Percentiles rank a stretch among this genome's conserved stretches.
Evolutionary conservation across 2,888 invertebrate genomes (phyloP).

Genomic region (Tetheella fluctuosa): DNA sequence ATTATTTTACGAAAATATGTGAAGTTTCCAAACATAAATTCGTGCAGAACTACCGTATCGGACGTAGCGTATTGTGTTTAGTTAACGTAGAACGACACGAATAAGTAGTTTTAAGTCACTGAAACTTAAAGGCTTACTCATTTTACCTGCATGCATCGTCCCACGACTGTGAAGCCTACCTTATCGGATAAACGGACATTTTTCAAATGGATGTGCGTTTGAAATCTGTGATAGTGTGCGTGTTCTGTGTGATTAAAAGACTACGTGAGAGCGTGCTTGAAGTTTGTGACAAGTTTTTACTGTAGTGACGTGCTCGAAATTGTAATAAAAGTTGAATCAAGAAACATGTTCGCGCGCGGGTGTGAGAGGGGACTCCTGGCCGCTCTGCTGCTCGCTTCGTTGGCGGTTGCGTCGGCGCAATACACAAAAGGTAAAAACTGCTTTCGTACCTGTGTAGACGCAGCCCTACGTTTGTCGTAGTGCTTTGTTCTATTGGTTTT

Average conservation of each 20-base stretch:
- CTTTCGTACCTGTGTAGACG: conserved; percentile 65
- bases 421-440: conserved; percentile 78
- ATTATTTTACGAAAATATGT: conserved; percentile 80
- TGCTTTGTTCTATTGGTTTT: conserved; percentile 71
- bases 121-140: conserved; percentile 79
- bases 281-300: conserved; percentile 76
- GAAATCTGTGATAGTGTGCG: conserved; percentile 79
- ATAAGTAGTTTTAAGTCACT: conserved; percentile 77
- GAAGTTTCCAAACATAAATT: conserved; percentile 74
- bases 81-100: conserved; percentile 55
- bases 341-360: conserved; percentile 70
- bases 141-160: conserved; percentile 81
- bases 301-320: conserved; percentile 72
- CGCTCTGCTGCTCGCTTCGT: conserved; percentile 68
- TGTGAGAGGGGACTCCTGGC: conserved; percentile 67
- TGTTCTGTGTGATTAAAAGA: conserved; percentile 73
- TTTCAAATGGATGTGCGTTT: conserved; percentile 83
- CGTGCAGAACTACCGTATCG: conserved; percentile 61
- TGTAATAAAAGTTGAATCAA: conserved; percentile 66
- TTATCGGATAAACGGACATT: conserved; percentile 82
- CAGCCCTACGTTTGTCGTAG: conserved; percentile 49
- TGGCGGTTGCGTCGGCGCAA: conserved; percentile 74
- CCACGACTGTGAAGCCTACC: conserved; percentile 75
- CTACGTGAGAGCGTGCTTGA: conserved; percentile 67
- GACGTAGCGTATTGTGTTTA: conserved; percentile 62